phyloP scores from a whole-genome alignment of 2,113 vertebrate genomes.

The Brienomyrus brachyistius region DNA sequence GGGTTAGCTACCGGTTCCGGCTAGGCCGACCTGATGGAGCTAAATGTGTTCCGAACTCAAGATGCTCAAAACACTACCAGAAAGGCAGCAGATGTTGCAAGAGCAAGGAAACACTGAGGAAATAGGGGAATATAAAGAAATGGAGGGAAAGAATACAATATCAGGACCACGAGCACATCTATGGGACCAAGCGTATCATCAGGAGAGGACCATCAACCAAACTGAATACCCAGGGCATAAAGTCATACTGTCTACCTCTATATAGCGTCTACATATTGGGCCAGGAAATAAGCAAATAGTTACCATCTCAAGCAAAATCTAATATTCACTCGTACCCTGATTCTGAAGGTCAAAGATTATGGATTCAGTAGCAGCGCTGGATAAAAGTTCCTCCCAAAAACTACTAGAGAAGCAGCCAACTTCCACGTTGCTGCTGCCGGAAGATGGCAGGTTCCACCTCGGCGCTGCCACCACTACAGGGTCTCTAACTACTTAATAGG shows the following conservation, averaged over 20 bases:
- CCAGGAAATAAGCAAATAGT: neutral
- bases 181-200: neutral
- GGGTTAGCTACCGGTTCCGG: neutral
- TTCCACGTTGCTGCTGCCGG: constrained; percentile 18
- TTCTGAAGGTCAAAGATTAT: neutral
- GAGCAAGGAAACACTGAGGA: neutral
- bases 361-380: too few species aligned
- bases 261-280: neutral
- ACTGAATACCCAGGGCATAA: neutral
- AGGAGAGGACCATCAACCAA: neutral
- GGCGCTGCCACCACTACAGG: constrained; percentile 14
- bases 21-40: neutral
- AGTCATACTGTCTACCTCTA: neutral
- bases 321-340: neutral
- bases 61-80: neutral
- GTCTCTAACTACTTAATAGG: neutral
- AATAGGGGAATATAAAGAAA: neutral
- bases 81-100: neutral
- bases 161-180: constrained; percentile 15
- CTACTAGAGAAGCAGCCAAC: neutral
- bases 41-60: neutral
- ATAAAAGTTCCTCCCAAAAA: neutral
- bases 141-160: constrained; percentile 26
- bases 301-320: neutral
- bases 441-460: constrained; percentile 16